Conservation (phyloP, 2,888 invertebrate genomes). For the Rhingia campestris region DNA sequence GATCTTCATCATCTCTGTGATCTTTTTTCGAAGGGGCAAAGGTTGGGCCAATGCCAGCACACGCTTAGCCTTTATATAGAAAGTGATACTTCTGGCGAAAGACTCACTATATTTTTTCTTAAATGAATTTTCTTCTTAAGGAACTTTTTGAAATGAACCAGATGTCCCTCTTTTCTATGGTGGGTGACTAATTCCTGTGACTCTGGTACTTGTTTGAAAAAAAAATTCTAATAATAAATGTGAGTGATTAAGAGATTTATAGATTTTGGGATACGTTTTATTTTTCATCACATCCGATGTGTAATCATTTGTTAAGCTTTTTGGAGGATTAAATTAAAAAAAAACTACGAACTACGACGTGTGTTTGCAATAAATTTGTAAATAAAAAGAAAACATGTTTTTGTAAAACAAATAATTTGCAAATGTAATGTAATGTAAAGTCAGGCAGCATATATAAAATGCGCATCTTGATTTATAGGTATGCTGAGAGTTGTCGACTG, state of each 20-base stretch:
- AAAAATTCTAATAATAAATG: conserved; percentile 56
- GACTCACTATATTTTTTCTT: not conserved
- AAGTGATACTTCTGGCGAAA: conserved; percentile 28
- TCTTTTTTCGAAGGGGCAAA: conserved; percentile 18
- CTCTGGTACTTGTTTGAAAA: conserved; percentile 14
- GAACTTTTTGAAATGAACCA: conserved; percentile 57
- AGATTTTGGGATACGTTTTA: conserved; percentile 16
- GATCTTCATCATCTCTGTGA: conserved; percentile 8
- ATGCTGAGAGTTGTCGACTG: not conserved
- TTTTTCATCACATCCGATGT: not conserved
- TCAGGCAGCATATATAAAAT: not conserved
- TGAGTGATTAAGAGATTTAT: conserved; percentile 41
- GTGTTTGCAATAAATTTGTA: not conserved
- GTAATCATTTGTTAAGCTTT: conserved; percentile 23
- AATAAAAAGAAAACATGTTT: not conserved
- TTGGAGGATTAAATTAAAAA: not conserved
- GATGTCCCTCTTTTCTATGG: conserved; percentile 41
- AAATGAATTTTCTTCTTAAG: not conserved
- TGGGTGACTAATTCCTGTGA: conserved; percentile 44
- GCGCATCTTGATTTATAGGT: not conserved
- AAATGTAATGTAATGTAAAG: not conserved
- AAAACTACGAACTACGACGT: no score
- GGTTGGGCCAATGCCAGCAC: conserved; percentile 50
- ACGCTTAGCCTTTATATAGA: conserved; percentile 26
- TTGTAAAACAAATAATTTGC: not conserved